A percentile compares a stretch with the other conserved stretches of the same genome.
Evolutionary conservation across 2,797 vertebrate genomes (phyloP).

Genomic region (Clarias platycephalus): DNA sequence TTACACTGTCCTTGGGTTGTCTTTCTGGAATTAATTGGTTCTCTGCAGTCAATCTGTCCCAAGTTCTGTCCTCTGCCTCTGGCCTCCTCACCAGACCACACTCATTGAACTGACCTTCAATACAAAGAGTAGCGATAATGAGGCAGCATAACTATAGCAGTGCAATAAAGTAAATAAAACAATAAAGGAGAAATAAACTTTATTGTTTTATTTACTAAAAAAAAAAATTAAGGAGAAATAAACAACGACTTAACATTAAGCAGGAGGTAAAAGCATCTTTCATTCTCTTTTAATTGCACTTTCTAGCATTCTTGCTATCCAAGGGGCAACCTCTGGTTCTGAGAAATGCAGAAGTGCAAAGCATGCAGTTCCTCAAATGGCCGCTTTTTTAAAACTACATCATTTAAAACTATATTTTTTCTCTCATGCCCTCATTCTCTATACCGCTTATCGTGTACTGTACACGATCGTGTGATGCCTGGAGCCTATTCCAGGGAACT

Average conservation of each 20-base stretch:
- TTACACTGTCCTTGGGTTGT: slow-evolving; percentile 22
- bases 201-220: too few species aligned
- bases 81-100: slow-evolving; percentile 33
- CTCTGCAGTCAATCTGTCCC: slow-evolving; percentile 41
- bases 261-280: slow-evolving; percentile 37
- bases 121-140: slow-evolving; percentile 54
- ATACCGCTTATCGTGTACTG: too few species aligned
- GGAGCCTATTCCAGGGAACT: too few species aligned
- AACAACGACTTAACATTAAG: slow-evolving; percentile 57
- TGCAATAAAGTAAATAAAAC: slow-evolving; percentile 47
- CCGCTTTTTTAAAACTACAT: too few species aligned
- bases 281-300: slow-evolving; percentile 39
- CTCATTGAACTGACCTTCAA: slow-evolving; percentile 44
- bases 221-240: too few species aligned
- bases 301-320: slow-evolving; percentile 25
- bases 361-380: too few species aligned
- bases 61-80: slow-evolving; percentile 39
- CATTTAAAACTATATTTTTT: too few species aligned
- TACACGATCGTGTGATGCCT: too few species aligned
- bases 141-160: slow-evolving; percentile 46
- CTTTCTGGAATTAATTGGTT: slow-evolving; percentile 56
- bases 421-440: too few species aligned
- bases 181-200: too few species aligned
- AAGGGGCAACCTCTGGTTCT: too few species aligned
- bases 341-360: too few species aligned